phyloP scores from a whole-genome alignment of 1,140 invertebrate genomes.

The Thaumatotibia leucotreta region DNA sequence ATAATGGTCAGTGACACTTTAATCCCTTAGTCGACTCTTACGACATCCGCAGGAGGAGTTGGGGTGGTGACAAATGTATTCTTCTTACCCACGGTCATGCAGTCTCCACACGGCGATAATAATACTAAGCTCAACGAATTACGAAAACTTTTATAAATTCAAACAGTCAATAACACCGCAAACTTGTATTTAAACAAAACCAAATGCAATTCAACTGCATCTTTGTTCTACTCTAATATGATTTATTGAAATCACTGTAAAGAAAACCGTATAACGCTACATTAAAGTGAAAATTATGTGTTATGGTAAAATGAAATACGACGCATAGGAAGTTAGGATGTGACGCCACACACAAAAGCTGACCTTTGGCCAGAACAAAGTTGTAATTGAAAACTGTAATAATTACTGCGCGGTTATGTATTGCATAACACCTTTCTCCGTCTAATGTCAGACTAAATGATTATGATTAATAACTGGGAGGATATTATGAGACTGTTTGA shows the following conservation, averaged over 20 bases:
- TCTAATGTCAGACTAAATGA: conserved; percentile 15
- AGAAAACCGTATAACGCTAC: background rate
- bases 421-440: conserved; percentile 21
- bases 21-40: too few relatives aligned
- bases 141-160: background rate
- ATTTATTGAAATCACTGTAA: background rate
- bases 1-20: too few relatives aligned
- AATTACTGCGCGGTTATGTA: conserved; percentile 1
- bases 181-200: background rate
- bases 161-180: background rate
- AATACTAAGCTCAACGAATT: background rate
- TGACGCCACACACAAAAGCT: background rate
- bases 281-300: background rate
- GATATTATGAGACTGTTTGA: conserved; percentile 14
- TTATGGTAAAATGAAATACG: background rate
- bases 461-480: conserved; percentile 16
- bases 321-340: background rate
- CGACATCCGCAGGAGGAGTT: too few relatives aligned
- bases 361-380: background rate
- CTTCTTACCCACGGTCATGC: too few relatives aligned
- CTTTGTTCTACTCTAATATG: background rate
- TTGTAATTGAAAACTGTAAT: conserved; percentile 12
- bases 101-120: too few relatives aligned
- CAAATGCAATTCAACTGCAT: background rate
- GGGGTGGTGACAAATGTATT: too few relatives aligned